Evolutionary conservation across 2,797 vertebrate species (phyloP), one percentile per base, ranked within the genome.

Genomic region (Euthynnus affinis): DNA sequence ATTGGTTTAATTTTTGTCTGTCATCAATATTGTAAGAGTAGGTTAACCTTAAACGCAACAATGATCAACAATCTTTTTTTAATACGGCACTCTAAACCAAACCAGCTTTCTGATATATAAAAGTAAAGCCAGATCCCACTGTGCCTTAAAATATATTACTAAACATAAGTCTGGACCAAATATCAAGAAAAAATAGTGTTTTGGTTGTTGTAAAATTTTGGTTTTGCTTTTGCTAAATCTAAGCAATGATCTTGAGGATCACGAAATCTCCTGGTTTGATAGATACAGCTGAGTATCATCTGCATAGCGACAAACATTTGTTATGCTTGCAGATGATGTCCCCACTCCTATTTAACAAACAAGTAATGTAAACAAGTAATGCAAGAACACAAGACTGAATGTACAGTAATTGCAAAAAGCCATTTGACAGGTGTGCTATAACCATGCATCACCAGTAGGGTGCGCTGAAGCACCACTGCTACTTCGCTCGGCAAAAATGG

Each of bases 81-180:
- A 65, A 23, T 25, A 18, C n/a, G 15, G 3, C 1, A n/a, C 27
- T 58, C 37, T 3, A 63, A 65, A 32, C 14, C 20, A 71, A 56
- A 76, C 13, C 3, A 40, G 59, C 6, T 32, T n/a, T 40, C 37
- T 25, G 25, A 23, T 32, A 59, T 20, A 27, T 1, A 52, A 32
- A 15, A 23, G 2, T 5, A 23, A 9, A 53, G 44, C 48, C 29
- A 74, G 51, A 59, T 18, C 1, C 5, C 6, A 12, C 20, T 42
- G 75, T 72, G 63, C 63, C 71, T 71, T 78, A 51, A 20, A 49
- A 52, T 3, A 62, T 63, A 20, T 52, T 46, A 66, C 9, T n/a
- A 14, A 59, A 37, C 13, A 37, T 5, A 63, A 8, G 14, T 42
- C 51, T 71, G 27, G 6, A 52, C 8, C 32, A 70, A 69, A 60